Percentiles rank a stretch among this genome's conserved stretches.
These are phyloP conservation scores for Alosa sapidissima DNA, from an alignment of 2,797 vertebrate species.

Conservation along the genomic window DNA sequence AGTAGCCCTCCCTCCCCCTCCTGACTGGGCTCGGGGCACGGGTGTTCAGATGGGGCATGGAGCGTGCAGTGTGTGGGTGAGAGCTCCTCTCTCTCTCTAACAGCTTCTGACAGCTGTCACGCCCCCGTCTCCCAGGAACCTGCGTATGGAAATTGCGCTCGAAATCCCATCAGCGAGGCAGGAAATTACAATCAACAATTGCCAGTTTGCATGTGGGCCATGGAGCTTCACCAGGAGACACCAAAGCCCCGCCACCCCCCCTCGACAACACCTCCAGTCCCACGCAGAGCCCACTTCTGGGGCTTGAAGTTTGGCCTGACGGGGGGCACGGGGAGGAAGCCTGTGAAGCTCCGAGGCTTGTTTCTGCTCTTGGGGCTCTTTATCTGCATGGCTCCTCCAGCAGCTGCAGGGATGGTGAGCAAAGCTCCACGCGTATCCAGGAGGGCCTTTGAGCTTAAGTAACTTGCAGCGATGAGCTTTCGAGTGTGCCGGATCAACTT, in stretches of 20 bases:
- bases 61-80: slow-evolving; percentile 18
- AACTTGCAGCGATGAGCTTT: slow-evolving; percentile 13
- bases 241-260: background rate
- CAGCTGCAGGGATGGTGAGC: background rate
- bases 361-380: background rate
- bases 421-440: background rate
- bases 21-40: background rate
- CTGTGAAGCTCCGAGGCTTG: background rate
- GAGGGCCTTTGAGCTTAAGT: background rate
- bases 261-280: background rate
- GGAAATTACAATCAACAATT: slow-evolving; percentile 25
- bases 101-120: slow-evolving; percentile 29
- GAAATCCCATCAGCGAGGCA: background rate
- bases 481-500: background rate
- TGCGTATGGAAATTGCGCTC: slow-evolving; percentile 27
- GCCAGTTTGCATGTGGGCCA: background rate
- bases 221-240: background rate
- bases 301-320: background rate
- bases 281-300: background rate
- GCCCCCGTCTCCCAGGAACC: slow-evolving; percentile 23
- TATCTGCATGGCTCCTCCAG: background rate
- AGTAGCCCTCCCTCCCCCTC: background rate
- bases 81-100: slow-evolving; percentile 24
- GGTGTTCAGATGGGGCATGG: background rate
- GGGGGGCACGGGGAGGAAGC: background rate